phyloP scores from a whole-genome alignment of 1,140 invertebrate species.

The Artemia franciscana region DNA sequence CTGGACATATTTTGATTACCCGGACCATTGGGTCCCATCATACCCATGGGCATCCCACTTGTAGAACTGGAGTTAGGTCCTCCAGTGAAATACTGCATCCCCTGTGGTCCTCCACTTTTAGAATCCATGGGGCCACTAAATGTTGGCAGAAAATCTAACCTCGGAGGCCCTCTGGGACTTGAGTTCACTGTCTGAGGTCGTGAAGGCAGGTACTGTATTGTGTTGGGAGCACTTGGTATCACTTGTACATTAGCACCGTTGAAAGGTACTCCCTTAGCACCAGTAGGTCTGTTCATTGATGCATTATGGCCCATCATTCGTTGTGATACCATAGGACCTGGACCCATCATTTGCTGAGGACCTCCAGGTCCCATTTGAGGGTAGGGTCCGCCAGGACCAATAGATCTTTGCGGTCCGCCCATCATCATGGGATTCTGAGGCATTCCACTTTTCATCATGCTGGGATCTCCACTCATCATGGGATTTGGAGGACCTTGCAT shows the following conservation, averaged over 20 bases:
- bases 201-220: slow-evolving; percentile 88
- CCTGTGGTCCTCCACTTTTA: slow-evolving; percentile 8
- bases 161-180: slow-evolving; percentile 47
- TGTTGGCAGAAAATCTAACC: slow-evolving; percentile 70
- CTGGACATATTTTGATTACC: slow-evolving; percentile 11
- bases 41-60: slow-evolving; percentile 7
- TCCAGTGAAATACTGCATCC: slow-evolving; percentile 11
- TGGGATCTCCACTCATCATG: slow-evolving; percentile 12
- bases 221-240: slow-evolving; percentile 86
- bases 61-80: slow-evolving; percentile 10
- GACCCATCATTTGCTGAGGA: slow-evolving; percentile 26
- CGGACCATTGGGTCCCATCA: slow-evolving; percentile 7
- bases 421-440: slow-evolving; percentile 14
- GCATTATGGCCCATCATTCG: slow-evolving; percentile 26
- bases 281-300: slow-evolving; percentile 8
- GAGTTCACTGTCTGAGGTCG: slow-evolving; percentile 38
- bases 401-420: slow-evolving; percentile 13
- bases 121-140: slow-evolving; percentile 30
- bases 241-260: slow-evolving; percentile 60
- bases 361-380: slow-evolving; percentile 13
- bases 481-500: slow-evolving; percentile 12
- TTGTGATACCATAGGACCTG: slow-evolving; percentile 22
- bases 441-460: slow-evolving; percentile 12
- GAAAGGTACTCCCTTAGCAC: slow-evolving; percentile 14
- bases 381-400: slow-evolving; percentile 9